Evolutionary conservation across 2,113 vertebrate genomes (phyloP).

Genomic region (Calcarius ornatus): DNA sequence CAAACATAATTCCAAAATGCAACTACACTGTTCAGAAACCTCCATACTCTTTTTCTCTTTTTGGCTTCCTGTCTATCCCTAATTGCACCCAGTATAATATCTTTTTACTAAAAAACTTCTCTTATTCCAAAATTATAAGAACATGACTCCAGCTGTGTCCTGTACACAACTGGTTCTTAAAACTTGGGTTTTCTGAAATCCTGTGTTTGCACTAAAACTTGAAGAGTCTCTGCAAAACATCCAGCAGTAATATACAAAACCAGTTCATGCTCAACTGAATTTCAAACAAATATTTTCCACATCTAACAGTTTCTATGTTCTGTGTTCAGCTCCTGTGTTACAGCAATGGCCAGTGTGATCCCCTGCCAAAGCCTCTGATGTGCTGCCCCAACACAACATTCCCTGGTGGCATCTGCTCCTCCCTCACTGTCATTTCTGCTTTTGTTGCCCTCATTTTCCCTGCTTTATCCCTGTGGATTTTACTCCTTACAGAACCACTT

Average conservation of each 20-base stretch:
- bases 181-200: background rate
- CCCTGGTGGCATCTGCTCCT: background rate
- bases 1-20: background rate
- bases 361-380: background rate
- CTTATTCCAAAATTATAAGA: background rate
- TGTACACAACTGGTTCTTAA: background rate
- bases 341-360: background rate
- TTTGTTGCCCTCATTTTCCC: background rate
- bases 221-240: background rate
- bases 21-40: background rate
- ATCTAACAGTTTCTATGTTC: background rate
- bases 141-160: background rate
- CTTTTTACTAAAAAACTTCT: background rate
- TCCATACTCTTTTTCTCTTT: background rate
- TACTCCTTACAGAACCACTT: background rate
- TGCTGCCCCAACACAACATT: background rate
- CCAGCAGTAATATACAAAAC: background rate
- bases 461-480: background rate
- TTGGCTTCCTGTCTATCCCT: background rate
- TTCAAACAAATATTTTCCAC: background rate
- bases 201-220: background rate
- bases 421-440: background rate
- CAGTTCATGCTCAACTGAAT: background rate
- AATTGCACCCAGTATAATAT: background rate
- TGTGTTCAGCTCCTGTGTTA: background rate